Evolutionary conservation across 2,113 vertebrate genomes (phyloP), one percentile per base, ranked within the genome.

Genomic region (Serinus canaria): DNA sequence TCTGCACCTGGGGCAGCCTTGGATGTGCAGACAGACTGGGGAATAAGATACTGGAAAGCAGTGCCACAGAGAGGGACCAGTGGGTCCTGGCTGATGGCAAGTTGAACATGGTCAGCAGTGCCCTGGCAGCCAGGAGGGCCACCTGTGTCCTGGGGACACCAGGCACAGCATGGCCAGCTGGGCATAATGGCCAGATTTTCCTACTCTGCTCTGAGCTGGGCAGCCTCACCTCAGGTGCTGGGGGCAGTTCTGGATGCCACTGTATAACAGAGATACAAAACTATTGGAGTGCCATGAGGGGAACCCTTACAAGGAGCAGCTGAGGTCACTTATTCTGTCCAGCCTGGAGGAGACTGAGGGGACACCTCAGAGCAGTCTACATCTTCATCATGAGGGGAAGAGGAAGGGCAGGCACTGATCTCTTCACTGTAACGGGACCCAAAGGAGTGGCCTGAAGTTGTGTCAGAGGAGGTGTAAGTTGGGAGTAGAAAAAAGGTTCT

Each of bases 81-180:
- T 4, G 23, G 17, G 7, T 13, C 23, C 22, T 63, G 13, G 28
- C 10, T 0, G 0, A 3, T 63, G 35, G 9, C 58, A 41, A 50
- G 17, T 1, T 50, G 21, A 25, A 60, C 9, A 9, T 2, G 9
- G 13, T 3, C 37, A 41, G 59, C 46, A 52, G 30, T n/a, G 59
- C 59, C 59, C 47, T 64, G 59, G 18, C 47, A 64, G 37, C 37
- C 75, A 78, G 59, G 17, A 52, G 47, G 8, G 59, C 13, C 75
- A 52, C 2, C 17, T 2, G 0, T 62, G n/a, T 25, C 35, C 46
- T 77, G 17, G 18, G 17, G 3, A 10, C 30, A 77, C n/a, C 46
- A 77, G 58, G 58, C 6, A 10, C 47, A 78, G 47, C 37, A 52
- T 28, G 2, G 1, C 15, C 75, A 64, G 9, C 31, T 0, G 0